phyloP scores from a whole-genome alignment of 2,797 vertebrate genomes.

The Brotula barbata region DNA sequence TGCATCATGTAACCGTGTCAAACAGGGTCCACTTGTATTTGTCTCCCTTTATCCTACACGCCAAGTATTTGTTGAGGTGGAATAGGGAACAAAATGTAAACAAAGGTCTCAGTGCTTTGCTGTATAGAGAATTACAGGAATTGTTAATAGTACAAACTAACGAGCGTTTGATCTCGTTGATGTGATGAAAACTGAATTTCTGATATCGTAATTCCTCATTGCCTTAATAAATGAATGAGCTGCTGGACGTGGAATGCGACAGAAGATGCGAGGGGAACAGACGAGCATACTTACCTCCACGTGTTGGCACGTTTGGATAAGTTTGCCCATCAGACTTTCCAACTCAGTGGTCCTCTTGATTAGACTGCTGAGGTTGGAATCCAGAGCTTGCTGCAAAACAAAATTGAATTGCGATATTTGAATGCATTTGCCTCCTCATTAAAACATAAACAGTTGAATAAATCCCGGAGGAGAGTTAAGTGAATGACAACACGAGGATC shows the following conservation, averaged over 20 bases:
- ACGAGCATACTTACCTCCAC: slow-evolving; percentile 89
- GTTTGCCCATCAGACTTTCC: slow-evolving; percentile 95
- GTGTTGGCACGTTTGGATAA: slow-evolving; percentile 98
- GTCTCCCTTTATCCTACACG: no score
- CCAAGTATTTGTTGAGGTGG: neutral
- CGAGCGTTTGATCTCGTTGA: slow-evolving; percentile 45
- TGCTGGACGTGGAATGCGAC: slow-evolving; percentile 34
- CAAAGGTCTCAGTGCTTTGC: slow-evolving; percentile 11
- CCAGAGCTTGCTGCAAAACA: slow-evolving; percentile 90
- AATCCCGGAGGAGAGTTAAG: slow-evolving; percentile 42
- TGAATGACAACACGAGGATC: slow-evolving; percentile 43
- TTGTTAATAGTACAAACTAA: slow-evolving; percentile 24
- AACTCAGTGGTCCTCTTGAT: slow-evolving; percentile 99
- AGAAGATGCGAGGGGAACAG: slow-evolving; percentile 29
- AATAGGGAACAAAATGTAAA: slow-evolving; percentile 5
- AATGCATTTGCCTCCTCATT: slow-evolving; percentile 35
- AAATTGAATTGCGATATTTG: slow-evolving; percentile 64
- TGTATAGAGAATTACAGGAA: slow-evolving; percentile 9
- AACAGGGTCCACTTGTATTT: no score
- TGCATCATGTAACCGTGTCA: no score
- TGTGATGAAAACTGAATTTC: slow-evolving; percentile 27
- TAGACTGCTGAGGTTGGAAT: slow-evolving; percentile 94
- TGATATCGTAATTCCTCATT: slow-evolving; percentile 47
- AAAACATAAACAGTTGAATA: slow-evolving; percentile 53
- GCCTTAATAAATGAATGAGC: slow-evolving; percentile 55